Evolutionary conservation across 2,797 vertebrate species (phyloP).

Genomic region (Meriones psammophilus): DNA sequence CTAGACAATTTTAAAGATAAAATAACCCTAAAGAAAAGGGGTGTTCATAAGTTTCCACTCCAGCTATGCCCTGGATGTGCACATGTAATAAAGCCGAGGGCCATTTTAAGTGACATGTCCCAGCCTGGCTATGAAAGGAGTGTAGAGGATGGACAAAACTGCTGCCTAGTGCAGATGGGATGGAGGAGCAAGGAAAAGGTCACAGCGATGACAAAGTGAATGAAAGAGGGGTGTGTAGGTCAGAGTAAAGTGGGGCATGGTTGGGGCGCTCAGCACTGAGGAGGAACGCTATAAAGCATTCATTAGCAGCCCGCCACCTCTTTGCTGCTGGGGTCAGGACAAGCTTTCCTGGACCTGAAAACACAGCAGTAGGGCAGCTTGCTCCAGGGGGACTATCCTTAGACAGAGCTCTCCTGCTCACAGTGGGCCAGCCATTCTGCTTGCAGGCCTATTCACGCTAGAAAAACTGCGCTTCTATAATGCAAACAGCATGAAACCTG

Average conservation of each 20-base stretch:
- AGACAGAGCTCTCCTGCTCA: slow-evolving; percentile 48
- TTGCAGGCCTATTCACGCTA: slow-evolving; percentile 50
- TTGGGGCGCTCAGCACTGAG: background rate
- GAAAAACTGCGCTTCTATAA: slow-evolving; percentile 68
- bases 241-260: background rate
- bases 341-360: slow-evolving; percentile 39
- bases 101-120: background rate
- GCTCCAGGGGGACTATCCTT: slow-evolving; percentile 11
- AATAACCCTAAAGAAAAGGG: slow-evolving; percentile 73
- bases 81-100: background rate
- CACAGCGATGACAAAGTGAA: background rate
- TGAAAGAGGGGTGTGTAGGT: background rate
- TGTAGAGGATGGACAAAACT: background rate
- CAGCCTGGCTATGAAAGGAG: background rate
- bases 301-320: slow-evolving; percentile 9
- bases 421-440: slow-evolving; percentile 67
- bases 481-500: slow-evolving; percentile 60
- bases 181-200: slow-evolving; percentile 2
- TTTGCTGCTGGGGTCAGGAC: slow-evolving; percentile 53
- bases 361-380: background rate
- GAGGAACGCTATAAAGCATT: slow-evolving; percentile 47
- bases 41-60: slow-evolving; percentile 67
- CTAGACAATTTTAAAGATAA: slow-evolving; percentile 85
- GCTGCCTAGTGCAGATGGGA: background rate
- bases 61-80: slow-evolving; percentile 5